A percentile compares a stretch with the other conserved stretches of the same genome.
These are phyloP conservation scores for Cepphus grylle DNA, from an alignment of 2,113 vertebrate species.

Conservation along the genomic window DNA sequence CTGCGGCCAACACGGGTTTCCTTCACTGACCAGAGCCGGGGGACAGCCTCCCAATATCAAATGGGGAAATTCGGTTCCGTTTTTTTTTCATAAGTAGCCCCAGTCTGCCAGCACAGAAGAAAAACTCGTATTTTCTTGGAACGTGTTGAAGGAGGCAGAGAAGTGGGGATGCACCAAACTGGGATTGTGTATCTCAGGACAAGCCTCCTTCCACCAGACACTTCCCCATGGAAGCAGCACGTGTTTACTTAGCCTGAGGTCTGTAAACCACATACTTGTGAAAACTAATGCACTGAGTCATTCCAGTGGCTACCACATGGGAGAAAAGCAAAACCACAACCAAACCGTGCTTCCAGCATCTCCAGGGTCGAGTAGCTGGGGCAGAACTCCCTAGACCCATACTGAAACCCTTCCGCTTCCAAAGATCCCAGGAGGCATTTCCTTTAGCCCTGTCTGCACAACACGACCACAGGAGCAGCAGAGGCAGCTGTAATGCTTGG, in stretches of 20 bases:
- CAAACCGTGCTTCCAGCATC: neutral
- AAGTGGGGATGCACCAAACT: neutral
- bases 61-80: neutral
- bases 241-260: neutral
- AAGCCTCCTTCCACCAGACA: neutral
- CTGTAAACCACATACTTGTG: neutral
- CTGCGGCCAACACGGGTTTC: neutral
- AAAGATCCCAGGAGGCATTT: neutral
- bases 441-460: neutral
- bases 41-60: neutral
- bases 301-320: neutral
- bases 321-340: neutral
- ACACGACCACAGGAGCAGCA: neutral
- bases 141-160: neutral
- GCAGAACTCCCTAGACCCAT: neutral
- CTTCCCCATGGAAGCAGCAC: neutral
- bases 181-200: neutral
- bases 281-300: neutral
- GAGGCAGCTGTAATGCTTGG: neutral
- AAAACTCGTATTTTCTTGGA: neutral
- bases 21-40: neutral
- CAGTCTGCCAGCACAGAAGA: neutral
- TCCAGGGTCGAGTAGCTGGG: neutral
- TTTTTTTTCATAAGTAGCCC: neutral
- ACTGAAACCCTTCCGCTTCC: neutral